phyloP scores from a whole-genome alignment of 2,888 invertebrate genomes.

The Zootermopsis nevadensis region DNA sequence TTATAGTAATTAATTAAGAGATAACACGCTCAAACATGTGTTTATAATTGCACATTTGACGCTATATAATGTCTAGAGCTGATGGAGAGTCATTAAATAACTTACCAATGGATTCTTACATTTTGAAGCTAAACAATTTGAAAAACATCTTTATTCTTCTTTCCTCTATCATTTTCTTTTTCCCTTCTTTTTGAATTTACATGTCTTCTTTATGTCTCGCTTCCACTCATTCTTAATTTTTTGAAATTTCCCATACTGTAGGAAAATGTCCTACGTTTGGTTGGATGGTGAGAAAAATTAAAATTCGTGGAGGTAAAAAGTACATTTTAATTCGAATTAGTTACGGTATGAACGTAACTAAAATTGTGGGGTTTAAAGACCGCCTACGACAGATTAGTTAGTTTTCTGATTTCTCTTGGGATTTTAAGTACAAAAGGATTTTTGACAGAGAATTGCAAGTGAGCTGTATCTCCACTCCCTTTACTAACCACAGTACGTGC shows the following conservation, averaged over 20 bases:
- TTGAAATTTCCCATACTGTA: neutral
- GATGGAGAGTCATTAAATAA: no score
- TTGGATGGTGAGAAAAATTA: no score
- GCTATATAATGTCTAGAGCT: no score
- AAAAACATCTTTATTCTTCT: neutral
- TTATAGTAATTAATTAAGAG: no score
- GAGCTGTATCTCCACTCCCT: neutral
- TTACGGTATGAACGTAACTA: neutral
- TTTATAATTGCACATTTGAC: no score
- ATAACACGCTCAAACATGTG: no score
- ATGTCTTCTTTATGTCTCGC: neutral
- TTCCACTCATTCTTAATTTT: neutral
- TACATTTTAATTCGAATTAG: neutral
- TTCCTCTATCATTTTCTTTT: neutral
- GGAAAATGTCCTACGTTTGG: no score
- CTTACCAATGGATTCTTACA: no score
- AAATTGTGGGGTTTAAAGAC: neutral
- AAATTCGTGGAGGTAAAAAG: no score
- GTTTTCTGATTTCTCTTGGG: constrained; percentile 6
- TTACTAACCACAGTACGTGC: neutral
- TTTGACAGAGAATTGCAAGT: neutral
- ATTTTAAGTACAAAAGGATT: neutral
- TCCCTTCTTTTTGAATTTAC: neutral
- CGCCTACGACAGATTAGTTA: neutral
- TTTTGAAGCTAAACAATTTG: no score